Evolutionary conservation across 2,113 vertebrate species (phyloP).

Genomic region (Apodemus sylvaticus): DNA sequence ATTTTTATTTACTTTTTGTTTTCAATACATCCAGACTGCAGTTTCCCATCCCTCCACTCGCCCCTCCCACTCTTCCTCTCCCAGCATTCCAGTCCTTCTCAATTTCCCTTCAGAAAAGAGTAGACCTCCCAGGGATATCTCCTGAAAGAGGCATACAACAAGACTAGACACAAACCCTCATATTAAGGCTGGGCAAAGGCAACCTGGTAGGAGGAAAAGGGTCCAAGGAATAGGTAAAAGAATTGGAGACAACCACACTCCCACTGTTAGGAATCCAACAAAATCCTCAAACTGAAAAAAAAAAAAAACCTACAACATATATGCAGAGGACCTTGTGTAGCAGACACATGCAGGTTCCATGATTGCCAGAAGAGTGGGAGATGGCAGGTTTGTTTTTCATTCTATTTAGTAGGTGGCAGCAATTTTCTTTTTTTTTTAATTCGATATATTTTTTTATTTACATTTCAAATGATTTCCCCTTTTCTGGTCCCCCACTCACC

Average conservation of each 20-base stretch:
- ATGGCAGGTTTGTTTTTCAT: constrained; percentile 53
- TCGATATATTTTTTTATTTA: too few relatives aligned
- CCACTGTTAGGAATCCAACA: not conserved
- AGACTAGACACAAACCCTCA: not conserved
- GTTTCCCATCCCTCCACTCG: not conserved
- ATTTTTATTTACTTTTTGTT: not conserved
- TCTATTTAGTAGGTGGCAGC: constrained; percentile 83
- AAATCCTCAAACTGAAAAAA: not conserved
- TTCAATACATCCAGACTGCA: not conserved
- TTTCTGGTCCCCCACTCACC: too few relatives aligned
- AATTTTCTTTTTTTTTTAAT: too few relatives aligned
- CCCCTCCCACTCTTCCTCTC: not conserved
- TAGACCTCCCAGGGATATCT: not conserved
- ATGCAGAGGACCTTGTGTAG: not conserved
- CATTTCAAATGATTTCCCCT: too few relatives aligned
- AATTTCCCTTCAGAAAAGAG: not conserved
- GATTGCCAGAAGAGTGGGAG: not conserved
- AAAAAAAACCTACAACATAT: not conserved
- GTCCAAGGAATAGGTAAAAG: not conserved
- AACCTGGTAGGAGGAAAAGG: not conserved
- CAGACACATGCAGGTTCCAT: not conserved
- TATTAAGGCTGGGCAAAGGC: not conserved
- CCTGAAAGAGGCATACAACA: not conserved
- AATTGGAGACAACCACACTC: not conserved
- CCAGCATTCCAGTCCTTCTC: not conserved